Evolutionary conservation across 2,797 vertebrate species (phyloP).

Genomic region (Aphelocoma californica): DNA sequence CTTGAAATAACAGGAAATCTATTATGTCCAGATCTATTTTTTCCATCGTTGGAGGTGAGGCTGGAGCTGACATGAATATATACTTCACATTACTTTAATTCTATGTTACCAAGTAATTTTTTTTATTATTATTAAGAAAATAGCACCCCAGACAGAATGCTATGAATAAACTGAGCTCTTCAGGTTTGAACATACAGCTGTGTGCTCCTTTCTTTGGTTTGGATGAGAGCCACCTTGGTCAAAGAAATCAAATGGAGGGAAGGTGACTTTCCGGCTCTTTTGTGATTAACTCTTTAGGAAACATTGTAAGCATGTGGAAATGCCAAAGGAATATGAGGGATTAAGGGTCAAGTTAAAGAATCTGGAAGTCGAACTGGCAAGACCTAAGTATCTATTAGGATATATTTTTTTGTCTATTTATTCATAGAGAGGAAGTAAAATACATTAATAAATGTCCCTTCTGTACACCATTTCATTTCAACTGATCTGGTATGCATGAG

Average conservation of each 20-base stretch:
- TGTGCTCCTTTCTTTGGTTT: neutral
- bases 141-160: neutral
- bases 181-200: neutral
- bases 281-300: constrained; percentile 3
- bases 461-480: neutral
- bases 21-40: neutral
- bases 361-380: neutral
- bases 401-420: neutral
- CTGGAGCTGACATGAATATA: neutral
- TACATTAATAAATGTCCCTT: neutral
- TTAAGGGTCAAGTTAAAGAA: neutral
- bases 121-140: neutral
- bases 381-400: neutral
- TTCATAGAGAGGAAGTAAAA: neutral
- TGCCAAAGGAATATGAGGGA: neutral
- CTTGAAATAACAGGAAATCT: neutral
- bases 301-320: neutral
- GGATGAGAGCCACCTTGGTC: neutral
- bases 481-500: neutral
- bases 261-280: neutral
- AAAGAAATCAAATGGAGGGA: constrained; percentile 17
- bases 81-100: neutral
- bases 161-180: neutral
- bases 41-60: neutral
- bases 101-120: neutral